phyloP scores from a whole-genome alignment of 2,888 invertebrate genomes.

The Diplolepis rosae region DNA sequence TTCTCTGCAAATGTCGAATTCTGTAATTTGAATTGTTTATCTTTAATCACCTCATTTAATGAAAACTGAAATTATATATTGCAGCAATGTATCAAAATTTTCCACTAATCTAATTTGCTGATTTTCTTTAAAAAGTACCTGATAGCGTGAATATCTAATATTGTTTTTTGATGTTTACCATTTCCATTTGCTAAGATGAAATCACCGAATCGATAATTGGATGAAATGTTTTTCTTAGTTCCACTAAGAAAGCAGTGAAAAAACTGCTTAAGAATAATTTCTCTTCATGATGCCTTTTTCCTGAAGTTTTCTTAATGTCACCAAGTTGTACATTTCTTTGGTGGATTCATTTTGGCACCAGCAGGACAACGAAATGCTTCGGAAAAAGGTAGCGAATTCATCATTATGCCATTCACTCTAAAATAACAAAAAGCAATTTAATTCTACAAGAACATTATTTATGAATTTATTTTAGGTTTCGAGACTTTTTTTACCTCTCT shows the following conservation, averaged over 20 bases:
- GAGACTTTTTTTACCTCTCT: slow-evolving; percentile 70
- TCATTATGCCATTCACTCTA: slow-evolving; percentile 75
- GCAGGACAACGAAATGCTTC: slow-evolving; percentile 74
- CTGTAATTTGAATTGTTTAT: too few relatives aligned
- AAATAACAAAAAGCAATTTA: slow-evolving; percentile 40
- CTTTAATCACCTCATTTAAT: too few relatives aligned
- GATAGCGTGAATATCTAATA: too few relatives aligned
- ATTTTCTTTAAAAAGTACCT: too few relatives aligned
- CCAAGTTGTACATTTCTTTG: slow-evolving; percentile 74
- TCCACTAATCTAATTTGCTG: too few relatives aligned
- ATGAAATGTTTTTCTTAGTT: background rate
- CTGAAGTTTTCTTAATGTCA: slow-evolving; percentile 48
- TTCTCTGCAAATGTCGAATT: background rate
- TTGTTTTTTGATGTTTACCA: slow-evolving; percentile 5
- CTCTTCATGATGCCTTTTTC: slow-evolving; percentile 11
- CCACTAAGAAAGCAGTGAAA: slow-evolving; percentile 2
- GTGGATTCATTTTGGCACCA: slow-evolving; percentile 74
- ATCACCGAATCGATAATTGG: background rate
- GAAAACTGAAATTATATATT: too few relatives aligned
- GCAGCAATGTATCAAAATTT: too few relatives aligned
- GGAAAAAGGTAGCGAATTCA: slow-evolving; percentile 75
- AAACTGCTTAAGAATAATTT: background rate
- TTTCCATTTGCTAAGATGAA: background rate
- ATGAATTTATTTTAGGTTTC: background rate
- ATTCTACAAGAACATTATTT: too few relatives aligned